phyloP scores from a whole-genome alignment of 2,797 vertebrate species.

The Graptemys geographica region DNA sequence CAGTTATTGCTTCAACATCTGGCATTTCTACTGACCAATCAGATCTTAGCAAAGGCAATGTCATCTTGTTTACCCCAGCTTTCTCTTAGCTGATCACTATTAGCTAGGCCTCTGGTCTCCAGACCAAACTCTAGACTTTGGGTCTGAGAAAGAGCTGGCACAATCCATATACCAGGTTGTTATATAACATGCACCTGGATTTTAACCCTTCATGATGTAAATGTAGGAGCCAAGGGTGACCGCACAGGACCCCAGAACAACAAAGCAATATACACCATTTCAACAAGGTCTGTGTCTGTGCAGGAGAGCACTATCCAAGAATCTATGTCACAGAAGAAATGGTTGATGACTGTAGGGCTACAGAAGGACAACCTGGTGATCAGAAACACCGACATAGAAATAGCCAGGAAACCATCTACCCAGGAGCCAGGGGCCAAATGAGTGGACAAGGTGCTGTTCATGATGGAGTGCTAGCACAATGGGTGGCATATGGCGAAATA shows the following conservation, averaged over 20 bases:
- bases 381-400: background rate
- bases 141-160: too few species aligned
- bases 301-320: background rate
- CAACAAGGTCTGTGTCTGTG: background rate
- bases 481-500: conserved; percentile 26
- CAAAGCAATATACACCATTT: background rate
- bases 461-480: background rate
- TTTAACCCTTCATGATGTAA: background rate
- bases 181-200: too few species aligned
- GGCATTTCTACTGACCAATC: too few species aligned
- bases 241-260: conserved; percentile 9
- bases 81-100: too few species aligned
- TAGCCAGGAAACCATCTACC: conserved; percentile 18
- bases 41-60: too few species aligned
- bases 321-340: conserved; percentile 1
- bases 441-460: background rate
- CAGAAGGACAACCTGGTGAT: background rate
- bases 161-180: too few species aligned
- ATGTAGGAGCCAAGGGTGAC: background rate
- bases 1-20: too few species aligned
- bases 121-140: too few species aligned
- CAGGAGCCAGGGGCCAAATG: conserved; percentile 20
- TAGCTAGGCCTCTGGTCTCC: too few species aligned
- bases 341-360: background rate
- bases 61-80: too few species aligned